Conservation (phyloP, 2,113 vertebrate genomes). For the Gymnarchus niloticus region DNA sequence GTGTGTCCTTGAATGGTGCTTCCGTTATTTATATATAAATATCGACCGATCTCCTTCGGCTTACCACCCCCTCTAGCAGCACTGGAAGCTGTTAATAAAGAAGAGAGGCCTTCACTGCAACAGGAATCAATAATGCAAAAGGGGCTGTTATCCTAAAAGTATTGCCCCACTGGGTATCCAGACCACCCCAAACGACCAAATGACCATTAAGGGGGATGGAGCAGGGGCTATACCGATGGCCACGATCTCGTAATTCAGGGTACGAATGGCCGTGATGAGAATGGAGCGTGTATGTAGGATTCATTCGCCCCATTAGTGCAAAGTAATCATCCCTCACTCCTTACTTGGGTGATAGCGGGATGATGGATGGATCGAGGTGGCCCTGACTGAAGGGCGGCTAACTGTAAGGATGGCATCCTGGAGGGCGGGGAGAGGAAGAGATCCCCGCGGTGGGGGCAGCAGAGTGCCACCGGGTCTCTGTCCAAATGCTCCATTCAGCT, state of each 20-base stretch:
- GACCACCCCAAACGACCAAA: conserved; percentile 27
- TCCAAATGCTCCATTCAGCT: not conserved
- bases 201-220: conserved; percentile 32
- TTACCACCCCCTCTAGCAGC: conserved; percentile 46
- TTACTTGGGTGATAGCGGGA: not conserved
- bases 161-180: conserved; percentile 52
- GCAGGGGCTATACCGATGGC: conserved; percentile 21
- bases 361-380: conserved; percentile 4
- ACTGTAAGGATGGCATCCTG: not conserved
- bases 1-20: not conserved
- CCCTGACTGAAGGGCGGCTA: not conserved
- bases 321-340: conserved; percentile 11
- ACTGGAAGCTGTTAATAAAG: conserved; percentile 59
- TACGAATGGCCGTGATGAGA: not conserved
- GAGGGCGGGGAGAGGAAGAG: not conserved
- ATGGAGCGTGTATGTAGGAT: not conserved
- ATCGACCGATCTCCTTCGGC: conserved; percentile 44
- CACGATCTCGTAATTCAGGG: not conserved
- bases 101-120: conserved; percentile 45
- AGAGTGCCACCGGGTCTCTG: not conserved
- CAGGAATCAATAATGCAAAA: conserved; percentile 64
- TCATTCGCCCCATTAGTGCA: not conserved
- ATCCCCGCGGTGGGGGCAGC: not conserved
- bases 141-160: conserved; percentile 67
- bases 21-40: conserved; percentile 51